A percentile compares a stretch with the other conserved stretches of the same genome.
Evolutionary conservation across 1,140 invertebrate genomes (phyloP).

Genomic region (Adelges cooleyi): DNA sequence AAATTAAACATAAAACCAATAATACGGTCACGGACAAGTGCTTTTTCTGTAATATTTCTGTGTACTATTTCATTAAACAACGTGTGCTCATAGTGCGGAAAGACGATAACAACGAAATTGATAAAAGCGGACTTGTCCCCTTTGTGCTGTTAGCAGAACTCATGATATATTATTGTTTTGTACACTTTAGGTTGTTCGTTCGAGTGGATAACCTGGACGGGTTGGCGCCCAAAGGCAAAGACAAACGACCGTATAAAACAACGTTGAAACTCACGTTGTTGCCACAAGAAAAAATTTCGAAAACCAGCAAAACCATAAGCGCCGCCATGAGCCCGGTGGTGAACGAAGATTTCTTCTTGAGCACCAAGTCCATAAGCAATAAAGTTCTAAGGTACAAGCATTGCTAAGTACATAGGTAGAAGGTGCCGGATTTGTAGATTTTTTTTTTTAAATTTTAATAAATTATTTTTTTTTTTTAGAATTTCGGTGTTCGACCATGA

Average conservation of each 20-base stretch:
- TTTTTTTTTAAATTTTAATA: neutral
- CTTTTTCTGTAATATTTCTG: too few relatives aligned
- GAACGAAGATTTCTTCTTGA: slow-evolving; percentile 33
- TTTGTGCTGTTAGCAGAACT: too few relatives aligned
- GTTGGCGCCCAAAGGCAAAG: slow-evolving; percentile 33
- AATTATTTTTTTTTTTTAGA: slow-evolving; percentile 5
- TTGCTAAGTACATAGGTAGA: neutral
- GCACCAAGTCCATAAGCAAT: slow-evolving; percentile 30
- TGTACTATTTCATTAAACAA: too few relatives aligned
- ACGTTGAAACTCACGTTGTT: slow-evolving; percentile 32
- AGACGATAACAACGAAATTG: too few relatives aligned
- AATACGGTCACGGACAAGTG: too few relatives aligned
- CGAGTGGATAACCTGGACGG: slow-evolving; percentile 31
- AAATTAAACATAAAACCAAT: too few relatives aligned
- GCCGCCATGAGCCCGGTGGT: slow-evolving; percentile 30
- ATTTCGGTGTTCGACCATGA: slow-evolving; percentile 34
- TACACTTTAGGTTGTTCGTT: slow-evolving; percentile 30
- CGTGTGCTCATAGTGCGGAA: too few relatives aligned
- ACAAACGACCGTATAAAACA: slow-evolving; percentile 29
- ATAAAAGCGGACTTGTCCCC: too few relatives aligned
- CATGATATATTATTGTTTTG: neutral
- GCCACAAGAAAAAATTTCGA: slow-evolving; percentile 30
- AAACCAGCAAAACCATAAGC: slow-evolving; percentile 30
- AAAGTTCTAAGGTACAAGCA: slow-evolving; percentile 32
- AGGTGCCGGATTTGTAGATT: neutral